A percentile compares a stretch with the other conserved stretches of the same genome.
Conservation (phyloP, 2,113 vertebrate genomes). For the Murina feae region DNA sequence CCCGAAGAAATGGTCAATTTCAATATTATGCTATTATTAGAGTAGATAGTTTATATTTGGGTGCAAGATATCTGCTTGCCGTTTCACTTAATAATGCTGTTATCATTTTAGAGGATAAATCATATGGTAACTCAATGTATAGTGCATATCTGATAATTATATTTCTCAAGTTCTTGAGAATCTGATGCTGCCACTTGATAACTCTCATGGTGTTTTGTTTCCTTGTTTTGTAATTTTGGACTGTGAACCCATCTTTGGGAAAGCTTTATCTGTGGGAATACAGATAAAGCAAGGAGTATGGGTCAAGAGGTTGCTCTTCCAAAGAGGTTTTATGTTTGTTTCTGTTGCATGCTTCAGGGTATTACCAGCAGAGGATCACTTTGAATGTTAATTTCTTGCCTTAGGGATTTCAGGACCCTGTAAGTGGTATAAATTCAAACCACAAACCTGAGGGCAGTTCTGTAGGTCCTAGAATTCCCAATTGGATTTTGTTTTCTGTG, state of each 20-base stretch:
- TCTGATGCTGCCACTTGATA: background rate
- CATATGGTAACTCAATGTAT: background rate
- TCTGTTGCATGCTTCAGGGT: background rate
- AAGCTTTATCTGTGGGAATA: background rate
- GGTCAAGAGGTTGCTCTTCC: background rate
- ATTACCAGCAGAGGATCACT: background rate
- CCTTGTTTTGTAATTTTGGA: background rate
- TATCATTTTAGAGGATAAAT: background rate
- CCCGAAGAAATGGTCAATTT: no score
- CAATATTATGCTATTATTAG: no score
- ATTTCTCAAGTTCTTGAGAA: background rate
- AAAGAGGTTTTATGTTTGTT: background rate
- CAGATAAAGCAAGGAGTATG: background rate
- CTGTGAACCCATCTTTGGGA: background rate
- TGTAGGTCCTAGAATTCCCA: background rate
- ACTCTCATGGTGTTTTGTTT: background rate
- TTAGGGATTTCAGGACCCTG: background rate
- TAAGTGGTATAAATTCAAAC: background rate
- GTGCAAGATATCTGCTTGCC: background rate
- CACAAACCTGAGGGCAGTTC: background rate
- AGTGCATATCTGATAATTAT: background rate
- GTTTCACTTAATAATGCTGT: background rate
- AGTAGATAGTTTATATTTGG: background rate
- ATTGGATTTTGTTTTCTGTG: background rate
- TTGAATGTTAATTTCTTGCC: background rate